Evolutionary conservation across 1,140 invertebrate genomes (phyloP), one percentile per base, ranked within the genome.

Genomic region (Dryas iulia): DNA sequence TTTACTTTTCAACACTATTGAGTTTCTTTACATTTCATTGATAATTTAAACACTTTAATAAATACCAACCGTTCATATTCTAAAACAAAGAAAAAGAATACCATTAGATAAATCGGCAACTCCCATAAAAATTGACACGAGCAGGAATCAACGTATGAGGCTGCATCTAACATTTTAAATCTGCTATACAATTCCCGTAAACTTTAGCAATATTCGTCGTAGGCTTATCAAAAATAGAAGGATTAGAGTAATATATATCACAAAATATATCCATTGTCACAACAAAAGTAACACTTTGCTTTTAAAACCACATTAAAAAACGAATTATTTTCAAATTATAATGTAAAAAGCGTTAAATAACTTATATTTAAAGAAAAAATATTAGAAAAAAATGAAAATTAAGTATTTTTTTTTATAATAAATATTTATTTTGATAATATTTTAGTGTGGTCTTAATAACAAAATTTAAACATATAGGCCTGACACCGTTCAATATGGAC

Each of bases 141-240:
- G 53, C 71, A 70, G 69, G 72, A 78, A 65, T 69, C 78, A 77
- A 78, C 35, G 58, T 30, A 68, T 64, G 24, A 68, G 64, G 65
- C 71, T 73, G 62, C 66, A 70, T 65, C 58, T 54, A 39, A 70
- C 67, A 59, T 70, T 83, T 74, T 75, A 71, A 78, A 78, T 73
- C 78, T 78, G 79, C 83, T 88, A 86, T 82, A 90, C 88, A 86
- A 87, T 86, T 89, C 84, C 86, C 81, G 70, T 87, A 81, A 78
- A 82, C 64, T 64, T 83, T 79, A 83, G 85, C 86, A 87, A 89
- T 84, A 89, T 78, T 84, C 69, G 74, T 87, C 73, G 83, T 87
- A 89, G 85, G 85, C 87, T 84, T 91, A 91, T 91, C 87, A 91
- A 91, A 91, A 91, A 91, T 91, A 91, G 87, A 91, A 90, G 84